Percentiles rank a stretch among this genome's conserved stretches.
Conservation (phyloP, 2,888 invertebrate genomes). For the Synanthedon vespiformis region DNA sequence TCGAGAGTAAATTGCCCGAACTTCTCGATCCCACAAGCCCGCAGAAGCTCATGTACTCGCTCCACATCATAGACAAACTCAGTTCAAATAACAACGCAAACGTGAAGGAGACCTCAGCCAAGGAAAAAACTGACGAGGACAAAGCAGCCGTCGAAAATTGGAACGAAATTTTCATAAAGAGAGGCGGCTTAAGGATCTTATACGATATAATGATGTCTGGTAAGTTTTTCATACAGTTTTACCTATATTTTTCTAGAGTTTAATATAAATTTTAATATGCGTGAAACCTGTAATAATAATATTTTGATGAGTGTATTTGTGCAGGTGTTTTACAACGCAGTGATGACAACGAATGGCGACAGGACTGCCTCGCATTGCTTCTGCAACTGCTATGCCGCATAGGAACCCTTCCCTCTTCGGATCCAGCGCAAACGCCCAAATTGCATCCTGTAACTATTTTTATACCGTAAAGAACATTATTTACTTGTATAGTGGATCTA, state of each 20-base stretch:
- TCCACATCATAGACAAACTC: constrained; percentile 82
- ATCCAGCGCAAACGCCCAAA: constrained; percentile 53
- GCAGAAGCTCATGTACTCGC: constrained; percentile 94
- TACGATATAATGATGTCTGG: constrained; percentile 94
- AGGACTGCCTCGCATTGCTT: constrained; percentile 91
- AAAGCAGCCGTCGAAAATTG: constrained; percentile 64
- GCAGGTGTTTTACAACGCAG: constrained; percentile 76
- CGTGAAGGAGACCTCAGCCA: constrained; percentile 32
- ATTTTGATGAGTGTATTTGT: constrained; percentile 6
- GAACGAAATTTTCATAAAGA: constrained; percentile 85
- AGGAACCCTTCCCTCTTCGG: constrained; percentile 75
- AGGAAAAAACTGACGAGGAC: constrained; percentile 45
- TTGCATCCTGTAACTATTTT: constrained; percentile 72
- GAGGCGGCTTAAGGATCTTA: constrained; percentile 87
- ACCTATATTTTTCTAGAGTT: background rate
- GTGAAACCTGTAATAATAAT: background rate
- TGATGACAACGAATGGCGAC: constrained; percentile 92
- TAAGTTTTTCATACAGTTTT: constrained; percentile 11
- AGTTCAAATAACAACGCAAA: constrained; percentile 43
- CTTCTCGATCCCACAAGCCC: constrained; percentile 89
- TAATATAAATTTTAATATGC: constrained; percentile 8
- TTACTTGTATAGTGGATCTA: too few species aligned
- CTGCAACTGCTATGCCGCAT: constrained; percentile 88
- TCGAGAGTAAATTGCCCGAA: constrained; percentile 76
- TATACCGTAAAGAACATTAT: background rate